Percentiles rank a stretch among this genome's conserved stretches.
These are phyloP conservation scores for Ochropacha duplaris DNA, from an alignment of 2,888 invertebrate genomes.

Conservation along the genomic window DNA sequence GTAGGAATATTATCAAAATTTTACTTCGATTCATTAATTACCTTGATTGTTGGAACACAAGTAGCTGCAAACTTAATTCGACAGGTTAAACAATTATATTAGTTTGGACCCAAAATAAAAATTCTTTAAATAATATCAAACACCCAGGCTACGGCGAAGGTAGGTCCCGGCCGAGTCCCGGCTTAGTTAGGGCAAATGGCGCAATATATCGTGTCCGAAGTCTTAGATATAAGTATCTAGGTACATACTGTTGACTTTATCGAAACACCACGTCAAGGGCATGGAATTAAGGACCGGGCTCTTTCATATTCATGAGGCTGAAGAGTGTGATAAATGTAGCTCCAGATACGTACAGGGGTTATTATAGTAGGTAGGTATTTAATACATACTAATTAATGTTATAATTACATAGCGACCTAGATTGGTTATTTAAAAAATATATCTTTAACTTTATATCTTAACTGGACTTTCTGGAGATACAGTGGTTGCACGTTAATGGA, in stretches of 20 bases:
- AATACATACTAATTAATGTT: too few relatives aligned
- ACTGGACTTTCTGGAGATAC: too few relatives aligned
- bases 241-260: conserved; percentile 44
- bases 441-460: too few relatives aligned
- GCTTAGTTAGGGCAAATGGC: conserved; percentile 32
- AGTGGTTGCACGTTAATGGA: too few relatives aligned
- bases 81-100: not conserved
- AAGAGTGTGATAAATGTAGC: too few relatives aligned
- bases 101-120: not conserved
- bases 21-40: not conserved
- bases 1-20: not conserved
- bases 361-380: too few relatives aligned
- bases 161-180: conserved; percentile 20
- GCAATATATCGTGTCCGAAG: conserved; percentile 40
- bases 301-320: conserved; percentile 40
- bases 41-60: not conserved
- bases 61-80: not conserved
- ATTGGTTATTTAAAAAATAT: too few relatives aligned
- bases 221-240: conserved; percentile 29
- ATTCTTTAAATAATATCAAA: conserved; percentile 20
- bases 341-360: too few relatives aligned
- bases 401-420: too few relatives aligned
- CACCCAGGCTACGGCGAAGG: conserved; percentile 9
- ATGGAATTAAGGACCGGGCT: conserved; percentile 20
- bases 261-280: conserved; percentile 34